Evolutionary conservation across 2,113 vertebrate species (phyloP), one percentile per base, ranked within the genome.

Genomic region (Gadus chalcogrammus): DNA sequence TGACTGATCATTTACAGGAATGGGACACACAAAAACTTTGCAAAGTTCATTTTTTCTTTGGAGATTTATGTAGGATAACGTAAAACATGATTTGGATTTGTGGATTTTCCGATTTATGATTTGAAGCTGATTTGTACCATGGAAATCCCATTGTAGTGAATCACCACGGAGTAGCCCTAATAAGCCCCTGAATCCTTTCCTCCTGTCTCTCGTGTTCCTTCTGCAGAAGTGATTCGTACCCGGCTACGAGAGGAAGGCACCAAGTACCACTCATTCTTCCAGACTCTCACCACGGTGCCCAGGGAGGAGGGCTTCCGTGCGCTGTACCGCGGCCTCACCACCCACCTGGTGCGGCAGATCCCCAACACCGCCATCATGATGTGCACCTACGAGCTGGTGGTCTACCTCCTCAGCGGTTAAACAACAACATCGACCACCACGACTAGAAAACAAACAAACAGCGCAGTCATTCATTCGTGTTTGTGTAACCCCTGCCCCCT

Each of bases 361-460:
- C 97, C 97, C 78, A 99, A 99, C 93, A 98, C 96, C 0, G 97
- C 96, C 82, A 99, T 99, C 84, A 96, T 97, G 95, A 98, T 99
- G 96, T 95, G 94, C 88, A 98, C 97, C 82, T 99, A 98, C 66
- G 97, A 99, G 92, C 71, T 98, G 80, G 96, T 98, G 79, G 97
- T 99, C 83, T 96, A 98, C 92, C 88, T 99, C 42, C 93, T 99
- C 0, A 94, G 94, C 59, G 94, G 96, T 93, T 98, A 98, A 94
- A 64, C 42, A 8, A 48, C 42, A 15, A 17, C 69, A 4, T 84
- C 17, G 35, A 31, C 68, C 28, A 4, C 20, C 60, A 58, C 66
- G 56, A 75, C 55, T 12, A 12, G 70, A 18, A 18, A 16, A 69
- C 60, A 70, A 65, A 75, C 42, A 8, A 48, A 48, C 42, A 2